A percentile compares a stretch with the other conserved stretches of the same genome.
Conservation (phyloP, 2,888 invertebrate genomes). For the Clivina fossor region DNA sequence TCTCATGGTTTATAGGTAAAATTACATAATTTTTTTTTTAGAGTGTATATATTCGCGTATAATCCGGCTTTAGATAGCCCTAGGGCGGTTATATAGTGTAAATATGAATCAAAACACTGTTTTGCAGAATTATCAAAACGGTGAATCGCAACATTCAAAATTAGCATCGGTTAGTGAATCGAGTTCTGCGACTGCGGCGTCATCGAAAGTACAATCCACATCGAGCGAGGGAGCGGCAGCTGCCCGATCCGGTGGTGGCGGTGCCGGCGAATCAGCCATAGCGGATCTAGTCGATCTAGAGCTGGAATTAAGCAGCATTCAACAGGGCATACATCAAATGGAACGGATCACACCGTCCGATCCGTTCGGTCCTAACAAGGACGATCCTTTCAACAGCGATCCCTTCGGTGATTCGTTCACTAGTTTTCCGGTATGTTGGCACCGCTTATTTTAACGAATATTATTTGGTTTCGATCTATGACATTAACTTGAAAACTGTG, state of each 20-base stretch:
- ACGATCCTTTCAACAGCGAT: conserved; percentile 59
- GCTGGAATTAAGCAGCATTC: conserved; percentile 81
- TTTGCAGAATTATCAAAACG: conserved; percentile 29
- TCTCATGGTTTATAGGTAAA: too few relatives aligned
- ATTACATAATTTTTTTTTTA: too few relatives aligned
- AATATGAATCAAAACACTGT: not conserved
- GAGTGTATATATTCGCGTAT: too few relatives aligned
- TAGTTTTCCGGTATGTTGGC: conserved; percentile 52
- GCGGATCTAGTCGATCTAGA: conserved; percentile 87
- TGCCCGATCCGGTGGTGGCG: conserved; percentile 40
- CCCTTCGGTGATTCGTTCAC: conserved; percentile 78
- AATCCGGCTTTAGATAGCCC: too few relatives aligned
- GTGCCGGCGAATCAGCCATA: conserved; percentile 63
- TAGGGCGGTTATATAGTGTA: too few relatives aligned
- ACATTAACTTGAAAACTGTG: conserved; percentile 31
- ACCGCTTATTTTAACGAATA: not conserved
- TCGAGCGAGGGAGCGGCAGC: conserved; percentile 26
- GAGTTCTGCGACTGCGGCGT: too few relatives aligned
- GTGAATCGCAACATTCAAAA: conserved; percentile 27
- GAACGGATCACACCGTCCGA: conserved; percentile 79
- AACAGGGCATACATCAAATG: conserved; percentile 86
- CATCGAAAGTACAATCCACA: conserved; percentile 31
- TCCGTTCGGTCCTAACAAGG: conserved; percentile 62
- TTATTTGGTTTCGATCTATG: not conserved
- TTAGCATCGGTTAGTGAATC: conserved; percentile 41